Evolutionary conservation across 2,797 vertebrate genomes (phyloP), one percentile per base, ranked within the genome.

Genomic region (Spondyliosoma cantharus): DNA sequence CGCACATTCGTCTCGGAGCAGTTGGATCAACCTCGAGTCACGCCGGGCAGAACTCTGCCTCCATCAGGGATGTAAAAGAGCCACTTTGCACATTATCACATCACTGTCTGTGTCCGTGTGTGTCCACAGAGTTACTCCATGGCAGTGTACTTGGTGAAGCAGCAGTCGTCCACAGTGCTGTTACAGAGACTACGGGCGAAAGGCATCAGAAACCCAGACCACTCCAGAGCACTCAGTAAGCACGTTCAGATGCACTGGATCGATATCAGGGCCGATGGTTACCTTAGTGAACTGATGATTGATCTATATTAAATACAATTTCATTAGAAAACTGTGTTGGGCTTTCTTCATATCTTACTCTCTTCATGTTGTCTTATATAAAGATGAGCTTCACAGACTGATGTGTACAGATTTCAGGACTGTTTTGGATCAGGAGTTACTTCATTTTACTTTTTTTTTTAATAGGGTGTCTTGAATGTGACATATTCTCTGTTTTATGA

Each of bases 191-290:
- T 99, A 90, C 96, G 97, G 81, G 96, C 96, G 19, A 99, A 99
- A 95, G 98, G 98, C 80, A 99, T 99, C 93, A 95, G 98, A 92
- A 99, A 99, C 93, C 98, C 98, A 4, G 98, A 99, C 94, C 98
- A 99, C 95, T 99, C 98, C 90, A 94, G 97, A 96, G 98, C 98
- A 7, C 96, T 99, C 85, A 99, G 98, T 99, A 96, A 78, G 97
- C 80, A 87, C 48, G 0, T 2, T 5, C 19, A 42, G 25, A 22
- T 7, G 48, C 54, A 4, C 5, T 0, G 2, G 4, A 73, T 72
- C 0, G 0, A 1, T 43, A 19, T 4, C 29, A 72, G 20, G 7
- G 12, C 11, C 2, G 2, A 52, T 52, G 20, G 5, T 45, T 4
- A 24, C 25, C 5, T 71, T 29, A 56, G 14, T 45, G 25, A 20